phyloP scores from a whole-genome alignment of 2,888 invertebrate genomes.

The Eristalinus aeneus region DNA sequence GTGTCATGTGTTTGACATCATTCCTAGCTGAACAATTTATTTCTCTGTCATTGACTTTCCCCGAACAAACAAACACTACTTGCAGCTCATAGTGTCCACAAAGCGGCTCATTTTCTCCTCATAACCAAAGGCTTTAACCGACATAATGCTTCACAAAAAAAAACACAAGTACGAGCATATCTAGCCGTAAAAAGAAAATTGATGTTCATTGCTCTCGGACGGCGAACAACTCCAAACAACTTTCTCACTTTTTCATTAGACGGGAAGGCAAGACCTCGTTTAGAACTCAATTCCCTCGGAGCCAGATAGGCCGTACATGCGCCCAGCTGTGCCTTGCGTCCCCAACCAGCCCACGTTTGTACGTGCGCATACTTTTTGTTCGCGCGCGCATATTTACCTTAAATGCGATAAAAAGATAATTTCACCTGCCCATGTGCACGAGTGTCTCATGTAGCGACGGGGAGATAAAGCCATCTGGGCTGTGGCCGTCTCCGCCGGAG shows the following conservation, averaged over 20 bases:
- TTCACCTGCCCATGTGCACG: conserved; percentile 57
- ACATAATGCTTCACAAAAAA: conserved; percentile 27
- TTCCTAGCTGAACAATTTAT: too few relatives aligned
- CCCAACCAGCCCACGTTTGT: conserved; percentile 1
- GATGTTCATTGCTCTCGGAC: conserved; percentile 46
- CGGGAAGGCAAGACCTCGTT: conserved; percentile 56
- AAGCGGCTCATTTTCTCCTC: conserved; percentile 12
- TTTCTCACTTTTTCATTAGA: conserved; percentile 64
- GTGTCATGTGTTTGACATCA: too few relatives aligned
- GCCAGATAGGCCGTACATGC: conserved; percentile 27
- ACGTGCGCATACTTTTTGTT: conserved; percentile 53
- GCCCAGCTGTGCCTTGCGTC: conserved; percentile 55
- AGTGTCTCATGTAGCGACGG: conserved; percentile 38
- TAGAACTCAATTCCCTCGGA: conserved; percentile 37
- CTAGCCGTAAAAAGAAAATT: conserved; percentile 15
- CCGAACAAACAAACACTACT: background rate
- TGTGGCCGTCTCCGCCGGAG: background rate
- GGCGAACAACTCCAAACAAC: conserved; percentile 32
- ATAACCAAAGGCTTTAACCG: conserved; percentile 10
- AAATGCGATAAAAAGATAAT: conserved; percentile 63
- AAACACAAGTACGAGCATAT: background rate
- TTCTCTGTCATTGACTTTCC: background rate
- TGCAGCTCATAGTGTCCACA: background rate
- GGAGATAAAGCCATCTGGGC: background rate
- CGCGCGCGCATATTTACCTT: conserved; percentile 50